Evolutionary conservation across 2,797 vertebrate genomes (phyloP), one percentile per base, ranked within the genome.

Genomic region (Trichosurus vulpecula): DNA sequence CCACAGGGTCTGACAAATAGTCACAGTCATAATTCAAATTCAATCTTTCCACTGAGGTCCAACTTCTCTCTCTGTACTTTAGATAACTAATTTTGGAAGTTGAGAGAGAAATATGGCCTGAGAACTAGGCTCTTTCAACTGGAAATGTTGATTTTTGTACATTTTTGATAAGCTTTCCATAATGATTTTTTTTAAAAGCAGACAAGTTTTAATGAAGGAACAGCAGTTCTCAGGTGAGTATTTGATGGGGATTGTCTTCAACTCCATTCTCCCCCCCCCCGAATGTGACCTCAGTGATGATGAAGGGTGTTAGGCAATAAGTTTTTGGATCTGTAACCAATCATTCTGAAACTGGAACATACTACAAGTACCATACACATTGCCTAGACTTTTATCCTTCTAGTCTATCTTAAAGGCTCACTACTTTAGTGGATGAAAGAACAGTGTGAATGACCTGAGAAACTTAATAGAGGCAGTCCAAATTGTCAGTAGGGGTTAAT

Each of bases 11-110:
- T 96, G 56, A 52, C 57, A 56, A 96, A 96, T 95, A 90, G 92
- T 91, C 19, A 96, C 91, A 27, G 93, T 93, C 12, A 51, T 93
- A 93, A 97, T 97, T 97, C 93, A 98, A 96, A 95, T 90, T 51
- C 90, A 93, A 35, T 92, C 89, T 95, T 95, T 74, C 92, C 35
- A 96, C 54, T 90, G 35, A 95, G 22, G 91, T 93, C 35, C 52
- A 94, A 58, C 95, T 95, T 96, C 54, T 97, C 25, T 96, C 54
- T 97, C 25, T 96, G 90, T 96, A 56, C 57, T 95, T 66, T 90
- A 53, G 3, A 90, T 89, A 97, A 90, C 51, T 66, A 35, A 90
- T 61, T 95, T 74, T 96, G 6, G 93, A 92, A 94, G 31, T 57
- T 95, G 13, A 0, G 8, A 94, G 6, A 52, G 6, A 93, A 96